These are phyloP conservation scores for Hydrotaea cyrtoneurina DNA, from an alignment of 2,888 invertebrate species.

Conservation along the genomic window DNA sequence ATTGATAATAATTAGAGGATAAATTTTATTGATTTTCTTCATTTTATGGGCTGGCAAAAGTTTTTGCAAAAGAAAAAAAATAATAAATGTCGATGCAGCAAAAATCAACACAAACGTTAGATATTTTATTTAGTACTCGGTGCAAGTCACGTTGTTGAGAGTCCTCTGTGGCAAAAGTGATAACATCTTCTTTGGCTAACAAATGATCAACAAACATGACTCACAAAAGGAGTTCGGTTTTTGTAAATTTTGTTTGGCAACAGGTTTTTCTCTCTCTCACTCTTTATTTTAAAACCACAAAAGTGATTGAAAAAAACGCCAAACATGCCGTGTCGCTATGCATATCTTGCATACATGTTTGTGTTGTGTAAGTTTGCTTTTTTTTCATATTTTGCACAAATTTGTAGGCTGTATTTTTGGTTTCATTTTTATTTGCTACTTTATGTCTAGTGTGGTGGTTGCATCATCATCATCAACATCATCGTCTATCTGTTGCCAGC, in stretches of 20 bases:
- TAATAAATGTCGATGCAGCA: no score
- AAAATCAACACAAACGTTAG: no score
- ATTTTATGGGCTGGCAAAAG: no score
- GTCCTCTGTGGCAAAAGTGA: neutral
- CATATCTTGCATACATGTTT: neutral
- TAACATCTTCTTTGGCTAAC: conserved; percentile 28
- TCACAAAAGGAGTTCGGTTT: conserved; percentile 13
- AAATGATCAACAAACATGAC: conserved; percentile 21
- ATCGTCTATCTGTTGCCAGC: neutral
- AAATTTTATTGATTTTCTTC: no score
- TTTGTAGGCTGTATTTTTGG: conserved; percentile 32
- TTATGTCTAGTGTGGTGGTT: conserved; percentile 16
- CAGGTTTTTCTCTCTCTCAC: conserved; percentile 19
- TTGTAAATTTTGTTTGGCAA: conserved; percentile 25
- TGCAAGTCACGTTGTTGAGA: conserved; percentile 29
- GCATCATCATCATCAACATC: conserved; percentile 13
- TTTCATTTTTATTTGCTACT: conserved; percentile 24
- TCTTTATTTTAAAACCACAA: conserved; percentile 34
- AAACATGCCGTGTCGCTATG: neutral
- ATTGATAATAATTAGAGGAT: no score
- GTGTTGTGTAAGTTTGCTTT: conserved; percentile 36
- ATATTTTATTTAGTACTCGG: no score
- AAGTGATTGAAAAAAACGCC: conserved; percentile 33
- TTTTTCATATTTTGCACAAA: conserved; percentile 37
- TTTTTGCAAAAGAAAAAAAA: no score